These are phyloP conservation scores for Aleadryas rufinucha DNA, from an alignment of 2,113 vertebrate species.

Conservation along the genomic window DNA sequence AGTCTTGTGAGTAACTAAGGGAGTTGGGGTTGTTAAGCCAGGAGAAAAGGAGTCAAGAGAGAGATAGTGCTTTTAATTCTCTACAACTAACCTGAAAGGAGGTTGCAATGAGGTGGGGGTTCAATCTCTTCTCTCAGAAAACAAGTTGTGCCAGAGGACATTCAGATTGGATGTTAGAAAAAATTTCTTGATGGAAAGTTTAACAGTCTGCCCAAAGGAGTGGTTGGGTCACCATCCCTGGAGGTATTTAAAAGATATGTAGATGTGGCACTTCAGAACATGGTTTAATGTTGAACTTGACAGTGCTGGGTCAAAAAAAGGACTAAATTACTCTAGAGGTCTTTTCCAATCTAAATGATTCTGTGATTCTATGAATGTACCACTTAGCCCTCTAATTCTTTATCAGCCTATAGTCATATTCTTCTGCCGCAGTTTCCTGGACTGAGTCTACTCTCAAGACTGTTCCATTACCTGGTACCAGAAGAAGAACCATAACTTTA, in stretches of 20 bases:
- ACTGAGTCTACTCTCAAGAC: neutral
- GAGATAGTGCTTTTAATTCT: neutral
- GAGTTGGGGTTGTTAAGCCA: rapidly evolving
- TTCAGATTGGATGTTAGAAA: neutral
- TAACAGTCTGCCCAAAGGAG: neutral
- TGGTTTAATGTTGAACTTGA: neutral
- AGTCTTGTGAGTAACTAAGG: neutral
- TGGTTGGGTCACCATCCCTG: too few species aligned
- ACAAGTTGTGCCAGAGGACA: neutral
- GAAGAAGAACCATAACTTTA: neutral
- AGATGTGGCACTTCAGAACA: rapidly evolving
- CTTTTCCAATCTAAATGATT: neutral
- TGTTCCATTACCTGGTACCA: neutral
- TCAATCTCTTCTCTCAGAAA: neutral
- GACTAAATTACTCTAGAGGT: neutral
- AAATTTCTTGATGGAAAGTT: neutral
- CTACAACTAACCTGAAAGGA: neutral
- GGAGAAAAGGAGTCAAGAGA: too few species aligned
- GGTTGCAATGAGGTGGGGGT: neutral
- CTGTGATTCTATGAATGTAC: neutral
- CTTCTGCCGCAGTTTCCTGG: neutral
- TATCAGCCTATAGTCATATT: neutral
- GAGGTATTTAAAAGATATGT: neutral
- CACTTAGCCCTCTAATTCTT: neutral
- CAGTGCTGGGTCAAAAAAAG: neutral